Conservation (phyloP, 2,888 invertebrate species). For the Aphidius colemani region DNA sequence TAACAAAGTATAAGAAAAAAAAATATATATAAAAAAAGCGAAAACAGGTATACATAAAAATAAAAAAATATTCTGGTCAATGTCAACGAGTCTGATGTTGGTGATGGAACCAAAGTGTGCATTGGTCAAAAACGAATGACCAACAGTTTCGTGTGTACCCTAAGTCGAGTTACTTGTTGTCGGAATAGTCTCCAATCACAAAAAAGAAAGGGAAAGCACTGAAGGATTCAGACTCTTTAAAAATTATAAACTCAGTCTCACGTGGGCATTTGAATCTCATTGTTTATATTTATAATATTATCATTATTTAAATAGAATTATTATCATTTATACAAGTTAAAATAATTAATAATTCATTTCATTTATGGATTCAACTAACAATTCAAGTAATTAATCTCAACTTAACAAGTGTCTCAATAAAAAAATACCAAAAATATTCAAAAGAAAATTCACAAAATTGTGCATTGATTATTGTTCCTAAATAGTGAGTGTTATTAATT, state of each 20-base stretch:
- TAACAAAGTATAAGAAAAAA: background rate
- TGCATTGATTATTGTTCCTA: too few relatives aligned
- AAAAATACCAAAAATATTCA: too few relatives aligned
- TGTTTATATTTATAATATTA: too few relatives aligned
- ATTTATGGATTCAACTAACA: too few relatives aligned
- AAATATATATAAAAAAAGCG: background rate
- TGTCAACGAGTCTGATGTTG: constrained; percentile 27
- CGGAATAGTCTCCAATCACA: constrained; percentile 31
- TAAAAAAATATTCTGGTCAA: constrained; percentile 20
- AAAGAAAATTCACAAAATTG: too few relatives aligned
- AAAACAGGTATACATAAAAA: background rate
- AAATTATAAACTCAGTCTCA: constrained; percentile 24
- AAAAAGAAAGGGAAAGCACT: constrained; percentile 51
- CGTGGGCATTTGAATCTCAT: background rate
- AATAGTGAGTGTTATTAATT: too few relatives aligned
- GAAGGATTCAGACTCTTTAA: constrained; percentile 35
- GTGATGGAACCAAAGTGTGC: constrained; percentile 18
- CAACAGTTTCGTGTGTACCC: background rate
- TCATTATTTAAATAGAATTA: too few relatives aligned
- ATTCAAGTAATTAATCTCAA: too few relatives aligned
- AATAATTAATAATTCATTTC: too few relatives aligned
- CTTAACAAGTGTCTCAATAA: too few relatives aligned
- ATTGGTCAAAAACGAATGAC: constrained; percentile 2
- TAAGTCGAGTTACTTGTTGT: constrained; percentile 22
- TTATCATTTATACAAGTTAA: too few relatives aligned